These are phyloP conservation scores for Hypsopygia costalis DNA, from an alignment of 2,888 invertebrate species.

Conservation along the genomic window DNA sequence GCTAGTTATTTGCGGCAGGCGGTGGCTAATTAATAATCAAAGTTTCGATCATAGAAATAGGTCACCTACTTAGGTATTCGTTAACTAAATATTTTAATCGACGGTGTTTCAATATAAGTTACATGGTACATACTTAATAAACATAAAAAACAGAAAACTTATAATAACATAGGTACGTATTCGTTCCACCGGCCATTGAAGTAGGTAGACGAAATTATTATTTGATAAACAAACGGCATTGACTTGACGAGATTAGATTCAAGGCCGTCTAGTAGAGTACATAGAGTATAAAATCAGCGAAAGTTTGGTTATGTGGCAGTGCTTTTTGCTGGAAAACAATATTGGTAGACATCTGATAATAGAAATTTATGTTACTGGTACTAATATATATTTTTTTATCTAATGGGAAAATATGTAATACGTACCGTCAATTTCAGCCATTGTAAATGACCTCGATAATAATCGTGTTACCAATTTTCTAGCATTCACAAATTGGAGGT, in stretches of 20 bases:
- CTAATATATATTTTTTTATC: no score
- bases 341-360: neutral
- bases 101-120: no score
- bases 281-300: conserved; percentile 34
- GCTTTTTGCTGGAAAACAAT: conserved; percentile 3
- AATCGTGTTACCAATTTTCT: conserved; percentile 29
- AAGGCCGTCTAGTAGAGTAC: conserved; percentile 67
- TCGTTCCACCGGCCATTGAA: no score
- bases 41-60: no score
- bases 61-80: no score
- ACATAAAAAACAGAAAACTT: no score
- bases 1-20: no score
- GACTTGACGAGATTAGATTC: conserved; percentile 76
- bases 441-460: conserved; percentile 44
- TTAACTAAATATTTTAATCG: no score
- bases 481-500: conserved; percentile 23
- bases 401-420: conserved; percentile 13
- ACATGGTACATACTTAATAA: no score
- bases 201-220: conserved; percentile 39
- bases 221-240: conserved; percentile 71
- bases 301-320: conserved; percentile 63
- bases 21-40: no score
- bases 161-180: no score
- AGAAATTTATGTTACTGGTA: no score
- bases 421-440: conserved; percentile 48